Evolutionary conservation across 2,113 vertebrate genomes (phyloP).

Genomic region (Oreochromis niloticus): DNA sequence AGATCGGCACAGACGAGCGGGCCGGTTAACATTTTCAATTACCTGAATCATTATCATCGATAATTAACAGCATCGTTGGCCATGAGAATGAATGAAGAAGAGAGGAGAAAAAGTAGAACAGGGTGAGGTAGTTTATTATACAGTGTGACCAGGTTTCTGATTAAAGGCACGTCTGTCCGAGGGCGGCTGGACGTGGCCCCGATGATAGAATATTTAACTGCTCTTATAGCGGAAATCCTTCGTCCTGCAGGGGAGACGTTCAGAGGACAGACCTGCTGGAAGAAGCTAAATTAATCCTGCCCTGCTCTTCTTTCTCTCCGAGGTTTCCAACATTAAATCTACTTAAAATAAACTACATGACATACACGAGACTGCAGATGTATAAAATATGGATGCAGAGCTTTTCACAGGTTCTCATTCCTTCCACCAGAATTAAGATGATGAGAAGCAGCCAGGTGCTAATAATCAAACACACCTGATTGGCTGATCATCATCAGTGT

Average conservation of each 20-base stretch:
- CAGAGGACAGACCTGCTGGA: not conserved
- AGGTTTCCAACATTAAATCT: not conserved
- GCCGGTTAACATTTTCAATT: not conserved
- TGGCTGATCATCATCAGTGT: not conserved
- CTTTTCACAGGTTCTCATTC: not conserved
- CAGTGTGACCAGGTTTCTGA: not conserved
- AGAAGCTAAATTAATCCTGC: accelerated
- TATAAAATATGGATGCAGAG: not conserved
- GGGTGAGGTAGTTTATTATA: not conserved
- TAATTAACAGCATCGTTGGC: not conserved
- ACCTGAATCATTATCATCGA: not conserved
- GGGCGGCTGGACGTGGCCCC: not conserved
- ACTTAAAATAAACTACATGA: not conserved
- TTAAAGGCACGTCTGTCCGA: not conserved
- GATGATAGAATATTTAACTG: not conserved
- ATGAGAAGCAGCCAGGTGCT: not conserved
- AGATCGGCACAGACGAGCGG: not conserved
- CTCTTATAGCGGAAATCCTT: not conserved
- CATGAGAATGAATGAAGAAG: not conserved
- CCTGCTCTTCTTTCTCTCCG: not conserved
- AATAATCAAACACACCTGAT: not conserved
- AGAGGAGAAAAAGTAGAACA: not conserved
- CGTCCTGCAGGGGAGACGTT: not conserved
- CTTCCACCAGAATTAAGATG: not conserved
- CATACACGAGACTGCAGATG: not conserved